Percentiles rank a stretch among this genome's conserved stretches.
phyloP scores from a whole-genome alignment of 2,888 invertebrate species.

The Pyrochroa serraticornis region DNA sequence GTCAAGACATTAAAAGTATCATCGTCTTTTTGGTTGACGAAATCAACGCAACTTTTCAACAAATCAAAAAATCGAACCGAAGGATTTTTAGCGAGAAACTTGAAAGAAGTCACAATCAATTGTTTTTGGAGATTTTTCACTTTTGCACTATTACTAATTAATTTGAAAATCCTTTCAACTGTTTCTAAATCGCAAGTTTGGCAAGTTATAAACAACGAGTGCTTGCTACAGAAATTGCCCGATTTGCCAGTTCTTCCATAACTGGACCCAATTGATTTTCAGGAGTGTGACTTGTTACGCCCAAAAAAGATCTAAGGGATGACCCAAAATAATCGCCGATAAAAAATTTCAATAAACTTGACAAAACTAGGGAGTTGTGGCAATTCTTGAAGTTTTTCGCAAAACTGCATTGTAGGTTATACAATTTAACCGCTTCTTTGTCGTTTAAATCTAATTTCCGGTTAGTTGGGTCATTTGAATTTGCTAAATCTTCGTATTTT shows the following conservation, averaged over 20 bases:
- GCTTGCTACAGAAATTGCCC: constrained; percentile 1
- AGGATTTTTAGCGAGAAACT: neutral
- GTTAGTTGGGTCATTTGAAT: neutral
- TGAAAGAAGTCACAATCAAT: neutral
- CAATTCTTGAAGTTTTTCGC: neutral
- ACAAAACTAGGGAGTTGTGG: neutral
- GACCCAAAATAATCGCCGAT: constrained; percentile 6
- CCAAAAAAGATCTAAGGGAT: neutral
- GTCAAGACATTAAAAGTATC: neutral
- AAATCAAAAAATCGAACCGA: neutral
- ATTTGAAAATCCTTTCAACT: neutral
- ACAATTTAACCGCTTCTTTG: neutral
- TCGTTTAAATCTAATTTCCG: neutral
- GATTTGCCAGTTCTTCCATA: neutral
- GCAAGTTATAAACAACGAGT: constrained; percentile 2
- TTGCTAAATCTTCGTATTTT: neutral
- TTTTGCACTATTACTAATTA: neutral
- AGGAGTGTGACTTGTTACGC: neutral
- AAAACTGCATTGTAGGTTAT: neutral
- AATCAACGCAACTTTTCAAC: neutral
- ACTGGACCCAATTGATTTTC: neutral
- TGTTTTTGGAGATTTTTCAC: constrained; percentile 1
- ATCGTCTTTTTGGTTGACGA: neutral
- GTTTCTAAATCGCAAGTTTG: neutral
- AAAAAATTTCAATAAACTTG: neutral